Evolutionary conservation across 2,797 vertebrate species (phyloP), one percentile per base, ranked within the genome.

Genomic region (Thalassophryne amazonica): DNA sequence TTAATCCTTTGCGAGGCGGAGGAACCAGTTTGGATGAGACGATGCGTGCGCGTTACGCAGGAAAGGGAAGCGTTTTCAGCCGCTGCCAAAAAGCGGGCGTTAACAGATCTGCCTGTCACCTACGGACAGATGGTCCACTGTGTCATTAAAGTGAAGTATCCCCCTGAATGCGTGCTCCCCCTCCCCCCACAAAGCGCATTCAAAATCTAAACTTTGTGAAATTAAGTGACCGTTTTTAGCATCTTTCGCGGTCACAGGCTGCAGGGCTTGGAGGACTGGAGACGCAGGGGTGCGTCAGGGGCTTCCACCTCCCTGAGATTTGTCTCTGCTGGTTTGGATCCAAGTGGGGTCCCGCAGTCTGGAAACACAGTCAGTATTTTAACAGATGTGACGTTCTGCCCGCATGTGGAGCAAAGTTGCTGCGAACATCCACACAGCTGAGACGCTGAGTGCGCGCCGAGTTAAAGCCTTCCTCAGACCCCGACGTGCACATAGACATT

Each of bases 391-490:
- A 69, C 48, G 27, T 39, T 30, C 40, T 37, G 50, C 51, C 55
- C 12, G 33, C 45, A 68, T 34, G 49, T 9, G 39, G 34, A 30
- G 10, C 16, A 7, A 6, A 15, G 15, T n/a, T 0, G 31, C 37
- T 28, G 64, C 49, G 53, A 43, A 60, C 54, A 40, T 57, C 30
- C 39, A 41, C 11, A 28, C 54, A 28, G 9, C 46, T 0, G 18
- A 53, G 46, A 34, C 60, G 53, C 30, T 36, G 41, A 63, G 41
- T 43, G 49, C 60, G 39, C 38, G 17, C 47, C 30, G 50, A 14
- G 22, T 46, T 46, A 14, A 65, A 20, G 65, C 74, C 78, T 71
- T 53, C 84, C 70, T 83, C 63, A 72, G 66, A 76, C 30, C 10
- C 53, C 73, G 75, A 78, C 65, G 15, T 68, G 66, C 56, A 48